phyloP scores from a whole-genome alignment of 2,797 vertebrate genomes.

The Acanthiza pusilla region DNA sequence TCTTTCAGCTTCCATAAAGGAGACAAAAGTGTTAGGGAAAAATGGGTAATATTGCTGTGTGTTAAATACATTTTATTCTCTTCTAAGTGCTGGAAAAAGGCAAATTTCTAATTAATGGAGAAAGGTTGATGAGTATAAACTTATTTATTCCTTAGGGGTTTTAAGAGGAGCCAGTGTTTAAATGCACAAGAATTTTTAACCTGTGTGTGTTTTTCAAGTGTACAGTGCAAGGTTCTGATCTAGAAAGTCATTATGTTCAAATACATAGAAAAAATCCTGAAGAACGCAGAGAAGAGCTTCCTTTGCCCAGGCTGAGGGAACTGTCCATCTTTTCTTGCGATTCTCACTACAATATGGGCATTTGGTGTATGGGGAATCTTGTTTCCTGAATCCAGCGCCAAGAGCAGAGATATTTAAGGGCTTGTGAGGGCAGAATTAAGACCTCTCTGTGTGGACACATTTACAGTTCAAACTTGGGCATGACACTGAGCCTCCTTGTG shows the following conservation, averaged over 20 bases:
- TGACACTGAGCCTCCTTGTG: not conserved
- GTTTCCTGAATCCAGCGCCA: not conserved
- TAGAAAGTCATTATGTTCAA: not conserved
- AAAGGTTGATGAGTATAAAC: constrained; percentile 44
- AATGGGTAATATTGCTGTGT: not conserved
- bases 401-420: not conserved
- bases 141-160: not conserved
- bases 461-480: not conserved
- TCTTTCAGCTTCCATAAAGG: constrained; percentile 35
- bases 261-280: not conserved
- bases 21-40: not conserved
- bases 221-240: not conserved
- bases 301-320: not conserved
- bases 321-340: not conserved
- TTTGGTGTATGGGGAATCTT: not conserved
- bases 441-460: not conserved
- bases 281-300: not conserved
- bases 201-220: not conserved
- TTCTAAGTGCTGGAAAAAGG: constrained; percentile 36
- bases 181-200: constrained; percentile 22
- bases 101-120: constrained; percentile 47
- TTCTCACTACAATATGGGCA: not conserved
- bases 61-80: constrained; percentile 19
- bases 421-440: not conserved
- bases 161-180: not conserved